Conservation (phyloP, 2,113 vertebrate genomes). For the Lycaon pictus region DNA sequence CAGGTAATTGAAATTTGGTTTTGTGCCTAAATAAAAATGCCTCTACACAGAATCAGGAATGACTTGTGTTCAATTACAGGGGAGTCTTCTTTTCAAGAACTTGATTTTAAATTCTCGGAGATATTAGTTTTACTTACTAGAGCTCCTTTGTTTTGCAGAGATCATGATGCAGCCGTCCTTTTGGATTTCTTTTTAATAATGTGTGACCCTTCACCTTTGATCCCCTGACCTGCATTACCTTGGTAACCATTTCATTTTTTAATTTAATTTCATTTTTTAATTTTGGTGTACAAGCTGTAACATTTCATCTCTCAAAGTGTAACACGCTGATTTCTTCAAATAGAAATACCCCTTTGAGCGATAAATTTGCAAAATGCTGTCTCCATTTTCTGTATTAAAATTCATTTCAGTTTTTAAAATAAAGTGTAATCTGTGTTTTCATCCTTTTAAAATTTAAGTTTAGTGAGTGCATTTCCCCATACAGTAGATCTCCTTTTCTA, state of each 20-base stretch:
- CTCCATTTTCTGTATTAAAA: conserved; percentile 88
- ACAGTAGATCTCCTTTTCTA: conserved; percentile 77
- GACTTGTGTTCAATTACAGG: conserved; percentile 63
- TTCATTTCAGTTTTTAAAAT: conserved; percentile 86
- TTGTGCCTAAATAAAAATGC: conserved; percentile 59
- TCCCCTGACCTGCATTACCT: conserved; percentile 99
- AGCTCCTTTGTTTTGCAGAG: conserved; percentile 99
- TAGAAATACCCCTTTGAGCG: conserved; percentile 81
- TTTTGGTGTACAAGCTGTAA: conserved; percentile 92
- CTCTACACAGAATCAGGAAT: neutral
- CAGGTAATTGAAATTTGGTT: conserved; percentile 61
- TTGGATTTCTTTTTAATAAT: conserved; percentile 99
- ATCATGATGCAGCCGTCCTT: conserved; percentile 97
- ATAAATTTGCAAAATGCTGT: conserved; percentile 85
- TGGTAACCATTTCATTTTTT: conserved; percentile 99
- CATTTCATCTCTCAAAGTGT: conserved; percentile 90
- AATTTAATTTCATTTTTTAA: conserved; percentile 94
- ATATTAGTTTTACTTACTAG: conserved; percentile 91
- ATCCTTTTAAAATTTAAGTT: conserved; percentile 84
- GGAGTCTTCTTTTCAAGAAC: conserved; percentile 76
- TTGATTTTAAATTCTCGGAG: conserved; percentile 77
- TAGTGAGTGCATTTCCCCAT: conserved; percentile 82
- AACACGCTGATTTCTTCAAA: conserved; percentile 86
- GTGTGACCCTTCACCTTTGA: conserved; percentile 99
- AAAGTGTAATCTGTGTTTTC: conserved; percentile 84